These are phyloP conservation scores for Austrofundulus limnaeus DNA, from an alignment of 2,113 vertebrate genomes.

Conservation along the genomic window DNA sequence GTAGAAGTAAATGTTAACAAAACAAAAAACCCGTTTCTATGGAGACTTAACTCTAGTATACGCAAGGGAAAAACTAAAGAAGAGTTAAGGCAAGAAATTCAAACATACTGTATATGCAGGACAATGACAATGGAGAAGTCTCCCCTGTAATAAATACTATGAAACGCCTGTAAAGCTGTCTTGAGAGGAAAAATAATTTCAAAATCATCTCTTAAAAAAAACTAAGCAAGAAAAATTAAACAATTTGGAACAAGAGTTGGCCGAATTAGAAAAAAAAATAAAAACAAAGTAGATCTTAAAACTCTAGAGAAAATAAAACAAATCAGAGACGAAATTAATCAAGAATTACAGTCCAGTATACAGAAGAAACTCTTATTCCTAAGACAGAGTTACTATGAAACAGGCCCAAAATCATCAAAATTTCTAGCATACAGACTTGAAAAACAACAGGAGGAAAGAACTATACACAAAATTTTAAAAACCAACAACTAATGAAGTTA, in stretches of 20 bases:
- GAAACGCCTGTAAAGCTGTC: not conserved
- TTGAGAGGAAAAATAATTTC: not conserved
- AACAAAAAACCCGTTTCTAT: not conserved
- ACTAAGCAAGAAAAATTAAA: not conserved
- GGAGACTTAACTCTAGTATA: not conserved
- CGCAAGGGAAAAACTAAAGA: not conserved
- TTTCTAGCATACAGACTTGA: not conserved
- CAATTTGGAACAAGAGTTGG: not conserved
- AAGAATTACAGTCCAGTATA: not conserved
- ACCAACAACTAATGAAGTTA: not conserved
- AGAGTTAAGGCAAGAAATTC: not conserved
- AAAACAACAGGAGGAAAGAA: not conserved
- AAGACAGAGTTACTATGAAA: not conserved
- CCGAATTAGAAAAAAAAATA: not conserved
- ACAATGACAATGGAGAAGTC: not conserved
- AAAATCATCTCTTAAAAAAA: not conserved
- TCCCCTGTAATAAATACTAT: not conserved
- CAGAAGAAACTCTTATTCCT: not conserved
- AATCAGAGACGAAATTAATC: not conserved
- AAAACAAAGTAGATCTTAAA: not conserved
- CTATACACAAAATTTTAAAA: not conserved
- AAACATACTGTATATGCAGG: not conserved
- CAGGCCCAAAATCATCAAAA: not conserved
- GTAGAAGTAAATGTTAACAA: not conserved
- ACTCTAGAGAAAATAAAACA: constrained; percentile 2